Base-by-base conservation (phyloP, 2,888 invertebrate species). In the Pandemis heparana region DNA sequence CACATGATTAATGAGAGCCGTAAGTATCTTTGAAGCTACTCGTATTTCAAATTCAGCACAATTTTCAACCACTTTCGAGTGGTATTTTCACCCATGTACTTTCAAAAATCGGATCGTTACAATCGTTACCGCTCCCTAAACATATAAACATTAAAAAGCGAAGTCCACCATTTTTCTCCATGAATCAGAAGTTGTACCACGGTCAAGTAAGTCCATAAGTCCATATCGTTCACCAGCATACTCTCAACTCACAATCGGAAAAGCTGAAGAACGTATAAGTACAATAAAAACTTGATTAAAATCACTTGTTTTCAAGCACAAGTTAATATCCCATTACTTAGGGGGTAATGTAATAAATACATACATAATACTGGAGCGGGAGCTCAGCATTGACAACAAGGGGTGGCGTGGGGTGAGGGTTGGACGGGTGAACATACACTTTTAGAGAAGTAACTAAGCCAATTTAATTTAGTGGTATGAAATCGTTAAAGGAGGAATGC, bases 301-400 rank as follows among this genome's bases (percentile, higher is more conserved):
- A 56, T 56, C 56, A 56, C 56, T 56, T 23, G 23, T 63, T 63
- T 63, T 63, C 10, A 43, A 46, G 63, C 38, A 38, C 14, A 60
- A 38, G 38, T 60, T 46, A 32, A 63, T 63, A 63, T 46, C 23
- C 63, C 63, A 63, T 63, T 63, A 63, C 63, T 14, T 10, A 12
- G 63, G 14, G 43, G 1, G 63, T 63, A 63, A 46, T 43, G 43
- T 63, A 46, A 63, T 63, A 32, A 46, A 63, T 32, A 46, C 63
- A 46, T n/a, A 56, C 56, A 56, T 56, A 56, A 23, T 23, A 63
- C 63, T 63, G 46, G 10, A 16, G 18, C 43, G 23, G 56, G 32
- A 23, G 23, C 43, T 14, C 23, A 56, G 56, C 56, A 56, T 23
- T 56, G 23, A 56, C 56, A 56, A 56, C 23, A 56, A 16, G 51